Conservation (phyloP, 1,140 invertebrate genomes). For the Meloidogyne hapla region DNA sequence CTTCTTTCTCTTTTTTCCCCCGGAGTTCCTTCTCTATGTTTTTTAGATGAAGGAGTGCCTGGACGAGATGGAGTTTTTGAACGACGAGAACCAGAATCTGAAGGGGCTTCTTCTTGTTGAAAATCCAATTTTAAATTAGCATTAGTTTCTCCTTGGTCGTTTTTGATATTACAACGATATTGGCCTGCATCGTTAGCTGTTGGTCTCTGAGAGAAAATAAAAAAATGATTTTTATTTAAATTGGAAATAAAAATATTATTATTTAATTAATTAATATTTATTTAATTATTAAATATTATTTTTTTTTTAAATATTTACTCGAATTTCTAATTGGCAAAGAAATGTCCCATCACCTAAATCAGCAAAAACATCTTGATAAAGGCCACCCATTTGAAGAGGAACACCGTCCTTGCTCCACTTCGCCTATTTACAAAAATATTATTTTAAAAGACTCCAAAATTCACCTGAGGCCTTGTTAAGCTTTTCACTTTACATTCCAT, state of each 20-base stretch:
- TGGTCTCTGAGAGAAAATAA: slow-evolving; percentile 82
- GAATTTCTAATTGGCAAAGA: slow-evolving; percentile 82
- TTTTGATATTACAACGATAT: slow-evolving; percentile 97
- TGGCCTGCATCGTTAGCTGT: slow-evolving; percentile 89
- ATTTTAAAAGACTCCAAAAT: slow-evolving; percentile 16
- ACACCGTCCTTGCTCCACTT: slow-evolving; percentile 73
- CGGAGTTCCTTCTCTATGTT: slow-evolving; percentile 53
- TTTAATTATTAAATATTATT: too few relatives aligned
- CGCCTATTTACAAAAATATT: slow-evolving; percentile 18
- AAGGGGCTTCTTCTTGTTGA: slow-evolving; percentile 75
- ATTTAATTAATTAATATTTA: slow-evolving; percentile 13
- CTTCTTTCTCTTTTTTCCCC: slow-evolving; percentile 38
- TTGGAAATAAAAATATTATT: slow-evolving; percentile 26
- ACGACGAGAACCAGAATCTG: slow-evolving; percentile 30
- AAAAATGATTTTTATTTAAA: too few relatives aligned
- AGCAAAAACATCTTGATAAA: slow-evolving; percentile 82
- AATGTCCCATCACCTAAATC: slow-evolving; percentile 83
- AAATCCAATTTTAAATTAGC: slow-evolving; percentile 94
- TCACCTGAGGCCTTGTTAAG: slow-evolving; percentile 77
- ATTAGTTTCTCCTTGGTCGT: slow-evolving; percentile 85
- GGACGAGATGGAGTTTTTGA: slow-evolving; percentile 47
- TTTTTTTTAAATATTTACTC: slow-evolving; percentile 66
- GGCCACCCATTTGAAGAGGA: slow-evolving; percentile 76
- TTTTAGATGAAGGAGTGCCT: slow-evolving; percentile 51
- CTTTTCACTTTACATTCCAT: slow-evolving; percentile 93